Evolutionary conservation across 2,888 invertebrate species (phyloP).

Genomic region (Flabesymbios commensalis): DNA sequence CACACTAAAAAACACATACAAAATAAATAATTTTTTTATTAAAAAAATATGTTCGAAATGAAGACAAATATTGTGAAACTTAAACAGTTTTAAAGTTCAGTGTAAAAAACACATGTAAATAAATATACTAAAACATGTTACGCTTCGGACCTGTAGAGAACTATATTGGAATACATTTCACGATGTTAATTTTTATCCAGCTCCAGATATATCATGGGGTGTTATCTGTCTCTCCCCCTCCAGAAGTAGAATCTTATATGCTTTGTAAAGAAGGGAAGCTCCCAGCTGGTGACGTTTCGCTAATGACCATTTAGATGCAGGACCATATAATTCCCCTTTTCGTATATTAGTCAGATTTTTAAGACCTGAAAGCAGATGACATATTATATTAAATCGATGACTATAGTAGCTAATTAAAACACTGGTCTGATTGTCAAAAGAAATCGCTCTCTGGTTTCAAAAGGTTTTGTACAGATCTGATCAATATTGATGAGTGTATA

Average conservation of each 20-base stretch:
- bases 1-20: too few species aligned
- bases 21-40: too few species aligned
- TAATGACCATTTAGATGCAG: conserved; percentile 74
- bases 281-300: conserved; percentile 77
- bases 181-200: not conserved
- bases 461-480: too few species aligned
- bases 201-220: conserved; percentile 62
- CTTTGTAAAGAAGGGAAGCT: conserved; percentile 77
- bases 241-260: conserved; percentile 79
- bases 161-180: too few species aligned
- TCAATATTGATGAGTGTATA: too few species aligned
- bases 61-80: too few species aligned
- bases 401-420: not conserved
- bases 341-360: conserved; percentile 78
- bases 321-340: conserved; percentile 82
- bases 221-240: conserved; percentile 88
- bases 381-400: not conserved
- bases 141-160: too few species aligned
- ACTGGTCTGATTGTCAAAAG: not conserved
- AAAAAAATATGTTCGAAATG: too few species aligned
- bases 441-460: too few species aligned
- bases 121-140: too few species aligned
- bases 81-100: too few species aligned
- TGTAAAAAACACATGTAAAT: too few species aligned
- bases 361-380: conserved; percentile 65